Percentiles rank a stretch among this genome's conserved stretches.
Evolutionary conservation across 2,797 vertebrate species (phyloP).

Genomic region (Microcaecilia unicolor): DNA sequence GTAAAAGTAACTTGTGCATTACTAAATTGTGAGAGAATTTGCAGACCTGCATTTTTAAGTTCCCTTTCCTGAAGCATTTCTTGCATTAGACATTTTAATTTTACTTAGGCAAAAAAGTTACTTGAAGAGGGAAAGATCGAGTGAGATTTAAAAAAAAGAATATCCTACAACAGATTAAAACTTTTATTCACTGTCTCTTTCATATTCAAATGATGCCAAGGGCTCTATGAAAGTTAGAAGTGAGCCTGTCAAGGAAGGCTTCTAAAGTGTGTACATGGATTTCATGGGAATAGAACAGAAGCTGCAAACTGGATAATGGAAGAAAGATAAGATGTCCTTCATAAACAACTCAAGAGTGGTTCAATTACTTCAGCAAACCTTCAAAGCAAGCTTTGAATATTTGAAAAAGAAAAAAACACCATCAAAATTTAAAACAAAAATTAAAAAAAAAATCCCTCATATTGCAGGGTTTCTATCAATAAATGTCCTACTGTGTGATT

Average conservation of each 20-base stretch:
- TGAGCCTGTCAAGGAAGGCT: slow-evolving; percentile 67
- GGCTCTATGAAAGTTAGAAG: slow-evolving; percentile 71
- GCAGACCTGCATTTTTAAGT: slow-evolving; percentile 34
- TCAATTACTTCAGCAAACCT: slow-evolving; percentile 69
- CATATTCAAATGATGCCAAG: slow-evolving; percentile 72
- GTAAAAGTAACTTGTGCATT: slow-evolving; percentile 48
- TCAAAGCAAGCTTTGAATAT: slow-evolving; percentile 69
- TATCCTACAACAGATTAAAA: slow-evolving; percentile 71
- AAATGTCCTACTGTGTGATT: slow-evolving; percentile 48
- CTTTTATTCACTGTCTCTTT: slow-evolving; percentile 74
- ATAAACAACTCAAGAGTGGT: slow-evolving; percentile 71
- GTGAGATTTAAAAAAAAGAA: slow-evolving; percentile 55
- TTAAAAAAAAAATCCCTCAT: slow-evolving; percentile 34
- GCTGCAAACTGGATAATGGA: slow-evolving; percentile 61
- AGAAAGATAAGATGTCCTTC: slow-evolving; percentile 73
- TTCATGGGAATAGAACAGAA: slow-evolving; percentile 70
- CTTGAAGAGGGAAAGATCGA: slow-evolving; percentile 59
- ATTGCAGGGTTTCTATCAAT: slow-evolving; percentile 54
- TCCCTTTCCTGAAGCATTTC: too few species aligned
- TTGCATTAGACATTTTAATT: slow-evolving; percentile 52
- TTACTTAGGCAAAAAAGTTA: slow-evolving; percentile 63
- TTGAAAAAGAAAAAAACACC: slow-evolving; percentile 59
- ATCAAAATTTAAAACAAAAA: slow-evolving; percentile 62
- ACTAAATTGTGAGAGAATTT: slow-evolving; percentile 48
- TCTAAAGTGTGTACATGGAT: slow-evolving; percentile 65